Conservation (phyloP, 2,888 invertebrate species). For the Cheilosia pagana region DNA sequence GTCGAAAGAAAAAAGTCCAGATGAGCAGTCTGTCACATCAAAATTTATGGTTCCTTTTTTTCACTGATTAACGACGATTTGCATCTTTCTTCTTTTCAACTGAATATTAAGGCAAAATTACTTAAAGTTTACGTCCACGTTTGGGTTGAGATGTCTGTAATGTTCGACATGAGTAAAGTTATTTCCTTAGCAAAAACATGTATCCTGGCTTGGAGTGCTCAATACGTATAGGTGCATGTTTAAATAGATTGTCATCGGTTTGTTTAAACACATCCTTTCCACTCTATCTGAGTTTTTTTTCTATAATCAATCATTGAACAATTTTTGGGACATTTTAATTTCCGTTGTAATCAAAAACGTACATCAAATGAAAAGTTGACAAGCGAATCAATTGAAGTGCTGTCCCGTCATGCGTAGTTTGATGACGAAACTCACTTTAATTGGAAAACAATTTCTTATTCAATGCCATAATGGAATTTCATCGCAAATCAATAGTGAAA, state of each 20-base stretch:
- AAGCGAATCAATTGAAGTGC: conserved; percentile 17
- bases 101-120: no score
- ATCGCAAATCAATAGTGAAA: conserved; percentile 25
- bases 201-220: no score
- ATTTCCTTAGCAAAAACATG: no score
- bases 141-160: no score
- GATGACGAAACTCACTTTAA: conserved; percentile 23
- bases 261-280: neutral
- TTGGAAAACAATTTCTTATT: conserved; percentile 21
- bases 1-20: conserved; percentile 7
- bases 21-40: conserved; percentile 28
- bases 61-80: conserved; percentile 59
- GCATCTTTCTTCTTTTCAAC: conserved; percentile 19
- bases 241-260: neutral
- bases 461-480: conserved; percentile 35
- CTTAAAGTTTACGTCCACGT: no score
- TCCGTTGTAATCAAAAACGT: conserved; percentile 1
- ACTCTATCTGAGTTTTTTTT: neutral
- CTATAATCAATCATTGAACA: conserved; percentile 1
- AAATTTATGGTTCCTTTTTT: conserved; percentile 32
- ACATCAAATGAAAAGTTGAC: conserved; percentile 13
- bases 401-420: neutral
- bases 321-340: conserved; percentile 29
- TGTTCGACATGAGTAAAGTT: no score
- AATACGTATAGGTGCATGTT: no score